Base-by-base conservation (phyloP, 2,797 vertebrate species). In the Tinamus major region DNA sequence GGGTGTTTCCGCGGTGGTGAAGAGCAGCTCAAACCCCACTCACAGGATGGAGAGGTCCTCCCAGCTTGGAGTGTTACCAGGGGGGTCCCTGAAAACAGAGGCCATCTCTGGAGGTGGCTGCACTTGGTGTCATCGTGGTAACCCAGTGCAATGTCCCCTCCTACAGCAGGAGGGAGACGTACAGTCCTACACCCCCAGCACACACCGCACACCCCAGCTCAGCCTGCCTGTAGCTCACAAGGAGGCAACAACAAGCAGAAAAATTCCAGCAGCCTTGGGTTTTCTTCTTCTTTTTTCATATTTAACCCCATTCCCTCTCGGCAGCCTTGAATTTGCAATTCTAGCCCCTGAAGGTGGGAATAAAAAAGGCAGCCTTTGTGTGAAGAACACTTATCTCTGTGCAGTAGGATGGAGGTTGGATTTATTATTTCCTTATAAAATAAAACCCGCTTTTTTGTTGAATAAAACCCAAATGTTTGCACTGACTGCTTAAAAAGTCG, bases 91-190 rank as follows among this genome's bases (percentile, higher is more conserved):
- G 0, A 9, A 63, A 53, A 33, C 27, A 37, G 37, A 20, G 48
- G 6, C 4, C 72, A 42, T 29, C 24, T 41, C 55, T 76, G 84
- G 68, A 53, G 59, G 2, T 59, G 37, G 71, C 8, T 6, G 48
- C 6, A 10, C 24, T 49, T 69, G 1, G 1, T 31, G 19, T 4
- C 58, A 26, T 31, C 33, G 27, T 5, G 26, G 53, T 15, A 90
- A 17, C 10, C 18, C 61, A 24, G 3, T 0, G 0, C 0, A 6
- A 13, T 14, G 5, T 8, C 68, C n/a, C 70, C 37, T 63, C 14
- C 24, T 4, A 0, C 26, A 7, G 46, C 0, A 64, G 76, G 56
- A 37, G 11, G 44, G 48, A 65, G 23, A 23, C 41, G 13, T 2
- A 35, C 35, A 35, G 35, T 35, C 17, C 16, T 42, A 61, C 18